These are phyloP conservation scores for Drosophila neutralis DNA, from an alignment of 2,888 invertebrate genomes.

Conservation along the genomic window DNA sequence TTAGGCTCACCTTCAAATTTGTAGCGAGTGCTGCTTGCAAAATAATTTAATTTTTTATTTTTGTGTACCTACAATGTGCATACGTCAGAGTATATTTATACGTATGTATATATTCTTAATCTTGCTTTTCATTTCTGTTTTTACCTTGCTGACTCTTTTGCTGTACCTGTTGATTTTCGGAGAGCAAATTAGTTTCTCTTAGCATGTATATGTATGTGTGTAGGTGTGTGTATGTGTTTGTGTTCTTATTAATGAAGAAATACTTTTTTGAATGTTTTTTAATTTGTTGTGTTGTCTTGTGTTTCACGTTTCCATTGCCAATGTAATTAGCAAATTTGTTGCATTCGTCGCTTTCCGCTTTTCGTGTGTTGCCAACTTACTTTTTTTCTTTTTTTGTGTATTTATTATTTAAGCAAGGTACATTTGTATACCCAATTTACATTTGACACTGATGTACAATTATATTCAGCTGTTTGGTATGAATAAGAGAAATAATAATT, in stretches of 20 bases:
- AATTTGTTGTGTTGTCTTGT: constrained; percentile 38
- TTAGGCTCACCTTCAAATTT: constrained; percentile 57
- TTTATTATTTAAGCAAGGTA: constrained; percentile 22
- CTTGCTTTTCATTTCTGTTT: constrained; percentile 24
- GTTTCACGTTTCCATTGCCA: constrained; percentile 75
- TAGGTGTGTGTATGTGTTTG: neutral
- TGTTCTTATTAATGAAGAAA: constrained; percentile 57
- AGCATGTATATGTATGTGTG: neutral
- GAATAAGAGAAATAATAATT: neutral
- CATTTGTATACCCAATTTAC: neutral
- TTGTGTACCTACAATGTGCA: constrained; percentile 24
- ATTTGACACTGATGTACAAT: neutral
- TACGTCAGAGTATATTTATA: constrained; percentile 25
- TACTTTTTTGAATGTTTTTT: constrained; percentile 54
- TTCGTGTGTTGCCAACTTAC: constrained; percentile 40
- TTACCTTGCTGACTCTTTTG: constrained; percentile 20
- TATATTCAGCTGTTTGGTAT: neutral
- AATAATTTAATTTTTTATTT: constrained; percentile 40
- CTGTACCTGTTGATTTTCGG: constrained; percentile 53
- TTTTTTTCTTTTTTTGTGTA: constrained; percentile 1
- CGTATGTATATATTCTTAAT: constrained; percentile 34
- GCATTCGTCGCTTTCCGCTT: constrained; percentile 66
- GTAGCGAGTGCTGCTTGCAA: constrained; percentile 51
- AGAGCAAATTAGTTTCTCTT: constrained; percentile 30
- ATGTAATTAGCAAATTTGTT: constrained; percentile 79